Base-by-base conservation (phyloP, 2,888 invertebrate species). In the Mamestra brassicae region DNA sequence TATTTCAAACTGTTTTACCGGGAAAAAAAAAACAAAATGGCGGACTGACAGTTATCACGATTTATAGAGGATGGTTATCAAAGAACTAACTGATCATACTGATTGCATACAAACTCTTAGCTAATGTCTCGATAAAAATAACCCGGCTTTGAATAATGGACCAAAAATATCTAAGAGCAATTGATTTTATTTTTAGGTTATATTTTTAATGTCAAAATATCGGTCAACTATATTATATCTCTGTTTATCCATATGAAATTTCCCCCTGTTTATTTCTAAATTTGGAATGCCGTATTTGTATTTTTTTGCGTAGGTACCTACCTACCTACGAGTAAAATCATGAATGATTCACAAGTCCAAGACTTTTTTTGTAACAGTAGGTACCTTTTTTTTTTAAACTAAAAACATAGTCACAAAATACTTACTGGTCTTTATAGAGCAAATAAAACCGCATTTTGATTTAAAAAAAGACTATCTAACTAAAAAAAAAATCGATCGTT, bases 381-480 rank as follows among this genome's bases (percentile, higher is more conserved):
- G 8, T 45, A 10, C 4, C 1, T 11, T n/a, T 17, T 36, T 6
- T 10, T 26, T 4, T n/a, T n/a, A 26, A 17, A 34, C n/a, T 45
- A 26, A 58, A 52, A 47, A 11, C 0, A 13, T 5, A 26, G 17
- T 70, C 72, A 83, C 84, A 70, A 85, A 82, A 80, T 74, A 89
- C 94, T 95, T 90, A 96, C 96, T 94, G 92, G 90, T 94, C 92
- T 85, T 92, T 93, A 90, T 95, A 96, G 81, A 93, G 87, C 85
- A 95, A 89, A 82, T 92, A 95, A 75, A 95, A 95, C 88, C 92
- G 94, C 95, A 95, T 95, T 72, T 64, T 54, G 2, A 2, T 10
- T 4, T 13, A 13, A 55, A 62, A 55, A 66, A 36, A 66, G 62
- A 57, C 55, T 57, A 62, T 8, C n/a, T 65, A 65, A n/a, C 7